phyloP scores from a whole-genome alignment of 2,113 vertebrate genomes.

The Porphyrio hochstetteri region DNA sequence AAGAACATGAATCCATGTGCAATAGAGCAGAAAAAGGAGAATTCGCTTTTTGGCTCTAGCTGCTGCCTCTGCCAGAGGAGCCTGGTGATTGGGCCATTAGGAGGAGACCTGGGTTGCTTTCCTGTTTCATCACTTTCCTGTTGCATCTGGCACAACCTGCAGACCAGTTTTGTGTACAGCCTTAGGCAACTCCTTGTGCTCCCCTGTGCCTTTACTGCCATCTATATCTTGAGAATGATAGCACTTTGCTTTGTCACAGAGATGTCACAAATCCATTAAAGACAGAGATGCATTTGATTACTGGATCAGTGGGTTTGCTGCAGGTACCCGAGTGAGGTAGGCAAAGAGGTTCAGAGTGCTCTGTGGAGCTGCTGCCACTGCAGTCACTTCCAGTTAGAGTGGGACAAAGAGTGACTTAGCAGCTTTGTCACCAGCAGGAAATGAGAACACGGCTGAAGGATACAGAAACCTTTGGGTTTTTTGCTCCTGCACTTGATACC shows the following conservation, averaged over 20 bases:
- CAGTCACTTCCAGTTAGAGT: not conserved
- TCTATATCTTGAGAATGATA: conserved; percentile 46
- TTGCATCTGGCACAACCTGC: not conserved
- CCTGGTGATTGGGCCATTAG: not conserved
- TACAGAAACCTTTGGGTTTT: not conserved
- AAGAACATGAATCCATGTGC: not conserved
- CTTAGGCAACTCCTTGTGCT: not conserved
- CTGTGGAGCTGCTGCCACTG: not conserved
- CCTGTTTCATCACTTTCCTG: not conserved
- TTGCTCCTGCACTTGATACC: not conserved
- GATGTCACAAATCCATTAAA: conserved; percentile 16
- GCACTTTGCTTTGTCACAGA: conserved; percentile 29
- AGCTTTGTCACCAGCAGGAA: not conserved
- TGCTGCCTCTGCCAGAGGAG: not conserved
- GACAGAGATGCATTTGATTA: not conserved
- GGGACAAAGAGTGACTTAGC: not conserved
- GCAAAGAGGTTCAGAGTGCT: not conserved
- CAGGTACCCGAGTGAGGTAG: not conserved
- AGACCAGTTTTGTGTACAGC: not conserved
- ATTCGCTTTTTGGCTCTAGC: not conserved
- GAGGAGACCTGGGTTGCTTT: not conserved
- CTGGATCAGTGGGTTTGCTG: not conserved
- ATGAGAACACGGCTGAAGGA: not conserved
- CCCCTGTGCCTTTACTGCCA: conserved; percentile 63
- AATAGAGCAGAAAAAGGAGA: not conserved